These are phyloP conservation scores for Linyphia triangularis DNA, from an alignment of 2,888 invertebrate genomes.

Conservation along the genomic window DNA sequence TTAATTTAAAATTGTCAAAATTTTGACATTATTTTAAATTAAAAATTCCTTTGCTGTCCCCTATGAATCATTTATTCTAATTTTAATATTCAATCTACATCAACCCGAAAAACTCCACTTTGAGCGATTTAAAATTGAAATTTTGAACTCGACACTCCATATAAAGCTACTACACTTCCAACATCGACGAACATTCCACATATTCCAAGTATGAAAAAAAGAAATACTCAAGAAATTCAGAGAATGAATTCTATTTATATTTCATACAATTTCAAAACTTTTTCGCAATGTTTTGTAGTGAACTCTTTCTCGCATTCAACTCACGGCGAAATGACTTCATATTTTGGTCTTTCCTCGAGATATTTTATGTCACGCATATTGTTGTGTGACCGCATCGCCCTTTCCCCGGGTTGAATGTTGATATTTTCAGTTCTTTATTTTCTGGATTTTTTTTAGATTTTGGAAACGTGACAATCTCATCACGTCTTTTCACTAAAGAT, in stretches of 20 bases:
- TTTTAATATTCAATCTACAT: no score
- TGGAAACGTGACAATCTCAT: slow-evolving; percentile 6
- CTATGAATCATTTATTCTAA: no score
- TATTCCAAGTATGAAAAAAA: no score
- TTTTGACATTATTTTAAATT: no score
- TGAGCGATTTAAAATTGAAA: no score
- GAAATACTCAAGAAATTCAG: neutral
- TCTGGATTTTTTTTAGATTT: neutral
- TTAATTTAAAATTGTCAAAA: no score
- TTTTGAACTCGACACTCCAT: no score
- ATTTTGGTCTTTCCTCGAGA: neutral
- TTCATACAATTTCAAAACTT: neutral
- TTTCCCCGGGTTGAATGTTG: neutral
- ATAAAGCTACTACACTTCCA: no score
- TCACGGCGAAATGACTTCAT: slow-evolving; percentile 4
- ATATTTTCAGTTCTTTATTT: neutral
- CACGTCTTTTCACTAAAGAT: slow-evolving; percentile 24
- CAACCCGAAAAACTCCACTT: no score
- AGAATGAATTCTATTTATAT: slow-evolving; percentile 24
- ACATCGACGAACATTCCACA: no score
- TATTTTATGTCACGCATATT: slow-evolving; percentile 8
- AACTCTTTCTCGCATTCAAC: neutral
- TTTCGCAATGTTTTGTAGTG: slow-evolving; percentile 12
- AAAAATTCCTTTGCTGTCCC: no score
- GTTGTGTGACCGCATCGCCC: slow-evolving; percentile 4